phyloP scores from a whole-genome alignment of 1,140 invertebrate genomes.

The Bombus sibiricus region DNA sequence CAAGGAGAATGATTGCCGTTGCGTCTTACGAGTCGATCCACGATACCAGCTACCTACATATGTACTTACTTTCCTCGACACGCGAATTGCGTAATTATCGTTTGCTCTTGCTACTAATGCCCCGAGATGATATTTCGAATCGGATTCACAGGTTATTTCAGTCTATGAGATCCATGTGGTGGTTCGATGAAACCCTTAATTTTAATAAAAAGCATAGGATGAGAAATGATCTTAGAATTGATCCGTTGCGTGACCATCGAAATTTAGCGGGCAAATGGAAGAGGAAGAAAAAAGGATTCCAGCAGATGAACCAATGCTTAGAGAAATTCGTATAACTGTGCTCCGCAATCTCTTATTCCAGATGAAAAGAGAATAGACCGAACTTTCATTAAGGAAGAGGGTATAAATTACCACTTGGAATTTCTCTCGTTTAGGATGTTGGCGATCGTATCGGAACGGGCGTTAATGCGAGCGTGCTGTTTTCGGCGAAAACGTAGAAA shows the following conservation, averaged over 20 bases:
- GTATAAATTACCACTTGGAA: neutral
- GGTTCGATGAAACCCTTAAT: neutral
- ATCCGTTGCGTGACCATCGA: neutral
- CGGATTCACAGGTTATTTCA: no score
- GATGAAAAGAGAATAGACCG: neutral
- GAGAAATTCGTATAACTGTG: conserved; percentile 29
- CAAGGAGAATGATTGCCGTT: neutral
- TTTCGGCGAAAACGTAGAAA: conserved; percentile 4
- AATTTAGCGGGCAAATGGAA: neutral
- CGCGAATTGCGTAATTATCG: neutral
- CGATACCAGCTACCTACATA: neutral
- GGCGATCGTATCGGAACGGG: neutral
- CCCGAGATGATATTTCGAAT: neutral
- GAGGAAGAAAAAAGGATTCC: neutral
- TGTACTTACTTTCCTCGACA: neutral
- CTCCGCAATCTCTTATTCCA: neutral
- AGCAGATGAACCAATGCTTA: neutral
- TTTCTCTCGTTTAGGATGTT: conserved; percentile 6
- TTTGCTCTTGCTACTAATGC: neutral
- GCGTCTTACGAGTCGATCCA: neutral
- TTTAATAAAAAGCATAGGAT: neutral
- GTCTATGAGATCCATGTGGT: no score
- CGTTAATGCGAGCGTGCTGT: neutral
- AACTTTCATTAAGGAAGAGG: neutral
- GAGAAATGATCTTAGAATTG: neutral